These are phyloP conservation scores for Cydia fagiglandana DNA, from an alignment of 1,140 invertebrate species.

Conservation along the genomic window DNA sequence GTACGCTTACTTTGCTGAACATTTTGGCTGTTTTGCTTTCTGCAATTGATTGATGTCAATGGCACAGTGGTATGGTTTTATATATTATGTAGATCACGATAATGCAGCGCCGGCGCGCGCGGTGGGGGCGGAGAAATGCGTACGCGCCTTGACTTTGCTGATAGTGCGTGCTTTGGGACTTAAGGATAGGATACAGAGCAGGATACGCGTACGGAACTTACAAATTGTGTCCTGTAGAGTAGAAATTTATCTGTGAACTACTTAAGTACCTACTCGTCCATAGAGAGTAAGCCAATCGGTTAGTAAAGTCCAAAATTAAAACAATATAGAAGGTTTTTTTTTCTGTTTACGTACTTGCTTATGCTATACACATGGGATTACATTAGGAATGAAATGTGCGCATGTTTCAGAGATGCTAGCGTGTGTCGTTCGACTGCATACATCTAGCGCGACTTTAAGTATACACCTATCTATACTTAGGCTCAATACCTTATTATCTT, in stretches of 20 bases:
- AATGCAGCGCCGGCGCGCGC: slow-evolving; percentile 9
- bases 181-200: background rate
- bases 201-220: background rate
- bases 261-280: background rate
- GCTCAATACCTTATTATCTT: too few relatives aligned
- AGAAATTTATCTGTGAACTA: background rate
- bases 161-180: background rate
- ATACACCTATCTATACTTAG: too few relatives aligned
- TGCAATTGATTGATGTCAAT: slow-evolving; percentile 63
- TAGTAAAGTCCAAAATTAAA: too few relatives aligned
- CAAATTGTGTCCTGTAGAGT: background rate
- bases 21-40: slow-evolving; percentile 56
- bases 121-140: slow-evolving; percentile 67
- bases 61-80: slow-evolving; percentile 58
- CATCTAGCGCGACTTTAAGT: too few relatives aligned
- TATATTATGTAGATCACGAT: slow-evolving; percentile 53
- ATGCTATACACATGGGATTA: too few relatives aligned
- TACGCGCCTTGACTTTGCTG: slow-evolving; percentile 54
- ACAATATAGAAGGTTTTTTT: too few relatives aligned
- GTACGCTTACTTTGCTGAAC: slow-evolving; percentile 67
- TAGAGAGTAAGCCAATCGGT: too few relatives aligned
- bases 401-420: too few relatives aligned
- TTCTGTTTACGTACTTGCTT: too few relatives aligned
- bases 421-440: too few relatives aligned
- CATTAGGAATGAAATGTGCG: too few relatives aligned